phyloP scores from a whole-genome alignment of 2,888 invertebrate species.

The Cheilosia variabilis region DNA sequence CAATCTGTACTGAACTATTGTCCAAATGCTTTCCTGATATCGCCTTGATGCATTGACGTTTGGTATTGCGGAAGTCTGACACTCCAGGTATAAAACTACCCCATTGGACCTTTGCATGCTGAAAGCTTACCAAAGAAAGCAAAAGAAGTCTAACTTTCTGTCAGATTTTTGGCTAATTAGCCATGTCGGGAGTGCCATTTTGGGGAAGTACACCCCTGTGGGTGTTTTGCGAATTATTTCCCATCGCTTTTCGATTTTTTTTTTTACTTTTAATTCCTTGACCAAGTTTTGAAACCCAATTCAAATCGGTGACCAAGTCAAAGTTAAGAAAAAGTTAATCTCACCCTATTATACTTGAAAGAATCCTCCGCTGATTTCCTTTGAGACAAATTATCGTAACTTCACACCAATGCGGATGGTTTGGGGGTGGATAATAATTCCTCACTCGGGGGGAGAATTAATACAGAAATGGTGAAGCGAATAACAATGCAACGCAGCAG shows the following conservation, averaged over 20 bases:
- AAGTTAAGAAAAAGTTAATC: conserved; percentile 50
- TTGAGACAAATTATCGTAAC: conserved; percentile 72
- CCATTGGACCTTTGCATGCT: no score
- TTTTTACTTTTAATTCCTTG: background rate
- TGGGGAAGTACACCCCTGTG: conserved; percentile 26
- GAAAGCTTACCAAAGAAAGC: no score
- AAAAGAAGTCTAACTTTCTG: background rate
- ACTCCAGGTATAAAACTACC: no score
- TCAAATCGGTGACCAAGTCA: conserved; percentile 47
- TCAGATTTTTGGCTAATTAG: background rate
- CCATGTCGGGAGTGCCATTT: conserved; percentile 2
- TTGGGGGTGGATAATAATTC: conserved; percentile 54
- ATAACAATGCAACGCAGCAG: conserved; percentile 50
- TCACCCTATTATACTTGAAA: conserved; percentile 52
- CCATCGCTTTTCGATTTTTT: conserved; percentile 33
- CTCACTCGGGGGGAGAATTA: conserved; percentile 66
- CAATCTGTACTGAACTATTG: no score
- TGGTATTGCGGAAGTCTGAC: no score
- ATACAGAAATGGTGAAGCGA: conserved; percentile 58
- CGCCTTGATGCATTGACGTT: no score
- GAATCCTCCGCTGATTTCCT: conserved; percentile 70
- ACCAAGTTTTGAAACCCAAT: conserved; percentile 22
- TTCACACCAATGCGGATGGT: conserved; percentile 37
- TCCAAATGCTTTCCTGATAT: no score
- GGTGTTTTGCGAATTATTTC: conserved; percentile 29